Evolutionary conservation across 2,888 invertebrate species (phyloP).

Genomic region (Cetonia aurata): DNA sequence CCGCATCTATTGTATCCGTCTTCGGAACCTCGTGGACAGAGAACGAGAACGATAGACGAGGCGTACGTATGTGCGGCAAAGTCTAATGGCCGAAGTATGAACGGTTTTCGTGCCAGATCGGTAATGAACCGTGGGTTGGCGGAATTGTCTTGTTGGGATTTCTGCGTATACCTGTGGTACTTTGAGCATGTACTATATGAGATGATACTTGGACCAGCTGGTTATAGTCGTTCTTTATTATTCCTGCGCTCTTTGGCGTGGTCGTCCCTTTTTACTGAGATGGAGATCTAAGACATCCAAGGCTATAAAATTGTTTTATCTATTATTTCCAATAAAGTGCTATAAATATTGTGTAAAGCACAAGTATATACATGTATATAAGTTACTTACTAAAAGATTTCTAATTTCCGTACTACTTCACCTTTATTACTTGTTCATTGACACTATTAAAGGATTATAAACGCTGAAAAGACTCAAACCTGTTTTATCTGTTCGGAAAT

Average conservation of each 20-base stretch:
- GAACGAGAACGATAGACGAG: conserved; percentile 34
- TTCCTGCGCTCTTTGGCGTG: not conserved
- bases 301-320: too few relatives aligned
- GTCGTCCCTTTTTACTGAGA: too few relatives aligned
- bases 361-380: too few relatives aligned
- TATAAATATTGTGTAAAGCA: too few relatives aligned
- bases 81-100: conserved; percentile 39
- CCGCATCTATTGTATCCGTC: conserved; percentile 21
- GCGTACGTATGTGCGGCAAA: conserved; percentile 23
- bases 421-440: too few relatives aligned
- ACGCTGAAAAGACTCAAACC: too few relatives aligned
- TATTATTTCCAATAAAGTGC: too few relatives aligned
- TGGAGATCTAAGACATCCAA: too few relatives aligned
- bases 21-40: conserved; percentile 3
- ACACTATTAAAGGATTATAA: too few relatives aligned
- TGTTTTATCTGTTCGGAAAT: too few relatives aligned
- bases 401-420: too few relatives aligned
- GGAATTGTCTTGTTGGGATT: conserved; percentile 53
- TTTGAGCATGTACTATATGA: conserved; percentile 5
- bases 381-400: too few relatives aligned
- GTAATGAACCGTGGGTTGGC: conserved; percentile 54
- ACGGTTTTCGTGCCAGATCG: conserved; percentile 52
- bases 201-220: not conserved
- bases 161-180: conserved; percentile 18
- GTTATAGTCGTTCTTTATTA: not conserved